Percentiles rank a stretch among this genome's conserved stretches.
Conservation (phyloP, 1,140 invertebrate species). For the Protaetia brevitarsis region DNA sequence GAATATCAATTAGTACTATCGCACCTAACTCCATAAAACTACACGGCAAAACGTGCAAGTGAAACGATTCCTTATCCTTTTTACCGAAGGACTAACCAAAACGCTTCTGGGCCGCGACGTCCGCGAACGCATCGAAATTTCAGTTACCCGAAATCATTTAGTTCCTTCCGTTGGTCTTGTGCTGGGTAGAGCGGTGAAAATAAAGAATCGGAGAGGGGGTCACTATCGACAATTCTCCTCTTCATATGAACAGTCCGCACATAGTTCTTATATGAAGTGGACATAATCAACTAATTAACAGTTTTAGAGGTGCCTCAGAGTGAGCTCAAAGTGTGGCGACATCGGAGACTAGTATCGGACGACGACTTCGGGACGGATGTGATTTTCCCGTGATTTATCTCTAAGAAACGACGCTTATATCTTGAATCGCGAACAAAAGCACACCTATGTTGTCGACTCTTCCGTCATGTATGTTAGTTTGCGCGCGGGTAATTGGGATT, state of each 20-base stretch:
- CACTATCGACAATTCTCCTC: slow-evolving; percentile 33
- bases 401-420: too few relatives aligned
- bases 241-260: slow-evolving; percentile 36
- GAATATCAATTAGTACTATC: not conserved
- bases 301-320: slow-evolving; percentile 13
- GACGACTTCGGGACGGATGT: not conserved
- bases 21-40: too few relatives aligned
- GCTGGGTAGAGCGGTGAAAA: slow-evolving; percentile 30
- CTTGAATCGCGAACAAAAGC: not conserved
- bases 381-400: not conserved
- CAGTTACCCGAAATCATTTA: slow-evolving; percentile 10
- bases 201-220: slow-evolving; percentile 34
- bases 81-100: too few relatives aligned
- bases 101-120: too few relatives aligned
- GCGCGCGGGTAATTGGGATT: not conserved
- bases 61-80: too few relatives aligned
- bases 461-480: not conserved
- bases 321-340: not conserved
- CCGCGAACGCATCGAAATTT: slow-evolving; percentile 18
- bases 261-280: slow-evolving; percentile 35
- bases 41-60: too few relatives aligned
- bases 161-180: slow-evolving; percentile 18
- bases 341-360: not conserved
- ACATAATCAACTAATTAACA: slow-evolving; percentile 34
- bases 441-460: slow-evolving; percentile 7